These are phyloP conservation scores for Acanthisitta chloris DNA, from an alignment of 2,113 vertebrate species.

Conservation along the genomic window DNA sequence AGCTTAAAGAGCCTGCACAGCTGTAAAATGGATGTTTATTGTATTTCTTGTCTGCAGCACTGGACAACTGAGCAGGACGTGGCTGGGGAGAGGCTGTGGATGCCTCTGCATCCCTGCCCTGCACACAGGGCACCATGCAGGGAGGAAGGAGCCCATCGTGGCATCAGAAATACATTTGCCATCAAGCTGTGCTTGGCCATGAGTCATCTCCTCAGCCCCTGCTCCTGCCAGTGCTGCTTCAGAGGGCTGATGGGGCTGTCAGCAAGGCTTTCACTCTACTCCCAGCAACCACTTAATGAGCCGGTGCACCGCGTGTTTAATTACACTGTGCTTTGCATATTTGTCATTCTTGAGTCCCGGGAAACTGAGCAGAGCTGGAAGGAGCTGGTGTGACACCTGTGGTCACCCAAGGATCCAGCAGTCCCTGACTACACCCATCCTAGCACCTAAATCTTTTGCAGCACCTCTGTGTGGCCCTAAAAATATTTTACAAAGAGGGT, in stretches of 20 bases:
- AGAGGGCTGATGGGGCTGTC: not conserved
- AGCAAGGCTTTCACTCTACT: not conserved
- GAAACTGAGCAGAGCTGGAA: not conserved
- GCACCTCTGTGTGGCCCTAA: not conserved
- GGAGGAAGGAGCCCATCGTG: not conserved
- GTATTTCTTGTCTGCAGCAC: not conserved
- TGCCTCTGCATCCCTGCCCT: not conserved
- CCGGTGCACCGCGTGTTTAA: not conserved
- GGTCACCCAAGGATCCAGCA: not conserved
- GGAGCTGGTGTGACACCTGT: not conserved
- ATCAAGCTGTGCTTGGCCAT: not conserved
- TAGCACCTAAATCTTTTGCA: not conserved
- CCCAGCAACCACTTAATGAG: not conserved
- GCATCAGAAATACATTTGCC: fast-evolving
- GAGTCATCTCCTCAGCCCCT: not conserved
- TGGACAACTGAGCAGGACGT: not conserved
- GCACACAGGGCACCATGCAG: not conserved
- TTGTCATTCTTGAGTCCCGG: not conserved
- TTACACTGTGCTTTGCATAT: not conserved
- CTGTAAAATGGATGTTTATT: not conserved
- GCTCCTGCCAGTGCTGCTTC: not conserved
- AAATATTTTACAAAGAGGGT: not conserved
- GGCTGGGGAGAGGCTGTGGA: not conserved
- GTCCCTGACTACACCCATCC: fast-evolving
- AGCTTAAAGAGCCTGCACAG: not conserved